phyloP scores from a whole-genome alignment of 1,140 invertebrate genomes.

The Drosophila aff. region DNA sequence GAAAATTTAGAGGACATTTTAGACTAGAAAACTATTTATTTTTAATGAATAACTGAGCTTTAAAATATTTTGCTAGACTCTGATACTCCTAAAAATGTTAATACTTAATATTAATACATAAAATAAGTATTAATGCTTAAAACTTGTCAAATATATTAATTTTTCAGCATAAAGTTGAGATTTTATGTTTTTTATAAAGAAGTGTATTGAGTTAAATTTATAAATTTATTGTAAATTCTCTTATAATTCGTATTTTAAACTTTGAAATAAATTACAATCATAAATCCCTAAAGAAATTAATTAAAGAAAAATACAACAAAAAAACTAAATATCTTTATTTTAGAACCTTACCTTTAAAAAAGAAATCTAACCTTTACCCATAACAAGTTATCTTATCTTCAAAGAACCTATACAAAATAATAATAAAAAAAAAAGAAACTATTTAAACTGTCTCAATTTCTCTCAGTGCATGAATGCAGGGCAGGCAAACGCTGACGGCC shows the following conservation, averaged over 20 bases:
- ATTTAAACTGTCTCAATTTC: neutral
- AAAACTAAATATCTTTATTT: neutral
- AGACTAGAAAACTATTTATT: rapidly evolving
- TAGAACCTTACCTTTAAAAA: neutral
- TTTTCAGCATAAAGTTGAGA: too few relatives aligned
- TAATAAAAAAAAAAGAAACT: neutral
- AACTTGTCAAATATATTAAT: neutral
- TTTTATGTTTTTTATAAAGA: neutral
- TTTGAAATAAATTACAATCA: neutral
- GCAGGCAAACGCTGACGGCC: slow-evolving; percentile 25
- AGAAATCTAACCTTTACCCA: neutral
- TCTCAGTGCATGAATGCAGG: slow-evolving; percentile 1
- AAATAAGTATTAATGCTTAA: too few relatives aligned
- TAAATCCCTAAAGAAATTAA: neutral
- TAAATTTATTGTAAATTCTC: neutral
- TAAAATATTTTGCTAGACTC: neutral
- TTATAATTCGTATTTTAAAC: neutral
- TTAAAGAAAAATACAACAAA: neutral
- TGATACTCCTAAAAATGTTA: too few relatives aligned
- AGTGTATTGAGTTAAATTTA: neutral
- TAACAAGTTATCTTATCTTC: neutral
- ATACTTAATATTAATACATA: too few relatives aligned
- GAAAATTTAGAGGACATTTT: neutral
- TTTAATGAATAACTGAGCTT: too few relatives aligned
- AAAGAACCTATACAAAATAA: neutral